These are phyloP conservation scores for Ceratosolen fusciceps DNA, from an alignment of 1,140 invertebrate species.

Conservation along the genomic window DNA sequence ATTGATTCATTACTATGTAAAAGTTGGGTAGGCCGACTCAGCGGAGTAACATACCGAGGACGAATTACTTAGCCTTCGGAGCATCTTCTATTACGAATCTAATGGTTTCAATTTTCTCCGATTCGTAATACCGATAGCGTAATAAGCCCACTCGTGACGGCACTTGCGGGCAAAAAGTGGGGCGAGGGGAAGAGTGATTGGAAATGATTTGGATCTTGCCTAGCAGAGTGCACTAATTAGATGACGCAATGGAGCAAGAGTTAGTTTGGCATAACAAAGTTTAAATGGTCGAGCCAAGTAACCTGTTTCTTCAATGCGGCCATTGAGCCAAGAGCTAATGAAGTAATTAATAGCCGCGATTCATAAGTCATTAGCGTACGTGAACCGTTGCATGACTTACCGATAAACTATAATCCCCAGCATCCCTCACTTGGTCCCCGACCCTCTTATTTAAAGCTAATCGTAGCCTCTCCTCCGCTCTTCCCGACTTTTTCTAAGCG, in stretches of 20 bases:
- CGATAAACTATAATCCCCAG: not conserved
- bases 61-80: too few species aligned
- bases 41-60: too few species aligned
- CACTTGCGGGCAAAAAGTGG: not conserved
- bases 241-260: not conserved
- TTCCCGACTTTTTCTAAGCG: too few species aligned
- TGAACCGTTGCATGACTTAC: not conserved
- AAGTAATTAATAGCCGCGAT: not conserved
- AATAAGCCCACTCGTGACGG: too few species aligned
- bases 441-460: too few species aligned
- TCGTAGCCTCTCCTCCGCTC: too few species aligned
- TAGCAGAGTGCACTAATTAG: not conserved
- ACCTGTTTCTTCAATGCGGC: not conserved
- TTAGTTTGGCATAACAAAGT: too few species aligned
- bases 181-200: not conserved
- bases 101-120: not conserved
- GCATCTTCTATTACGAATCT: not conserved
- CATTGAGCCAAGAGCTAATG: not conserved
- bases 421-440: not conserved
- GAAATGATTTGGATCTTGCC: not conserved
- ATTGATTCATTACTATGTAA: not conserved
- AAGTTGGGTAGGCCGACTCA: not conserved
- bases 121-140: not conserved
- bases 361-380: not conserved
- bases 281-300: not conserved